Evolutionary conservation across 2,113 vertebrate species (phyloP).

Genomic region (Leuciscus idus): DNA sequence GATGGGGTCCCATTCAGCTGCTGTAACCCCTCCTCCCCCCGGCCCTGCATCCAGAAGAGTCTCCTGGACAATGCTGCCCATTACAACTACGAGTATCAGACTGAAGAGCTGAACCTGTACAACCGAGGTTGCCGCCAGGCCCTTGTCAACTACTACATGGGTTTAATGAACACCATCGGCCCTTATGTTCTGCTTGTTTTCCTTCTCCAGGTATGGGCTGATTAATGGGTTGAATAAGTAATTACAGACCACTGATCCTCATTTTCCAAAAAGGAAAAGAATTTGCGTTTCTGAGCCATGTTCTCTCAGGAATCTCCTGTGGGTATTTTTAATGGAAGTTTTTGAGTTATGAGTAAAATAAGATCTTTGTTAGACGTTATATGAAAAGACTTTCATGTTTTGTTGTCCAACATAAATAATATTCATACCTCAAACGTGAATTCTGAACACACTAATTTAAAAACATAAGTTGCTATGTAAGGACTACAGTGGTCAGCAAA

Average conservation of each 20-base stretch:
- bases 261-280: neutral
- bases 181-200: constrained; percentile 76
- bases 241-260: neutral
- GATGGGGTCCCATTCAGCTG: constrained; percentile 84
- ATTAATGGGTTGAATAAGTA: neutral
- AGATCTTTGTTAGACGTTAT: neutral
- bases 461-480: neutral
- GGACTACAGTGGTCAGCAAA: neutral
- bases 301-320: neutral
- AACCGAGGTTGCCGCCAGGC: constrained; percentile 78
- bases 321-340: neutral
- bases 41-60: constrained; percentile 79
- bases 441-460: neutral
- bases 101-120: constrained; percentile 81
- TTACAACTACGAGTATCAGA: constrained; percentile 79
- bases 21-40: constrained; percentile 81
- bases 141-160: constrained; percentile 79
- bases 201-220: constrained; percentile 74
- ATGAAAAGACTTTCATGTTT: neutral
- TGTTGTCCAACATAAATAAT: neutral
- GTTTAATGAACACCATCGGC: constrained; percentile 79
- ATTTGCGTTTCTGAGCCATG: neutral
- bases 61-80: constrained; percentile 80
- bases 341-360: constrained; percentile 6
- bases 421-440: neutral